Base-by-base conservation (phyloP, 1,140 invertebrate species). In the Hermetia illucens region DNA sequence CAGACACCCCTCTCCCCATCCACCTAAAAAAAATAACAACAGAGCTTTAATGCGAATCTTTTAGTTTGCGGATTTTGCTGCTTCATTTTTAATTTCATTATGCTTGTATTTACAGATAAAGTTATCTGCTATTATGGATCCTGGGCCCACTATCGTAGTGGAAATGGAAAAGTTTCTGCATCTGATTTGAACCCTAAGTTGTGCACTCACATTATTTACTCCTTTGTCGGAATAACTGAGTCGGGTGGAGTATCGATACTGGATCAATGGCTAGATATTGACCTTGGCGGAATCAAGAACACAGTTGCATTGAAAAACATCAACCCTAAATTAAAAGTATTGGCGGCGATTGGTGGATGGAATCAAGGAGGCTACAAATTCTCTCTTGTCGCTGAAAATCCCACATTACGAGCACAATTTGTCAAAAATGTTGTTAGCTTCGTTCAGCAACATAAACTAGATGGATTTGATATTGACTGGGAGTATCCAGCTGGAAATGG, bases 301-400 rank as follows among this genome's bases (percentile, higher is more conserved):
- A 65, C 72, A 40, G 63, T 52, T 22, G 41, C 45, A 0, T 48
- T 75, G 15, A 71, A 67, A 34, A 22, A 62, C 10, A 41, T 41
- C 5, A 77, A 68, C 46, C 65, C 70, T 0, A 41, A 51, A 0
- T 27, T 68, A 3, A 78, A 76, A 47, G 61, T 62, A 0, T 33
- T 76, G 13, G 39, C 77, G 2, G 70, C 74, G 0, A 70, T 78
- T 27, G 76, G 75, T 16, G 75, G 75, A 1, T 75, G 71, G 71
- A 72, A 67, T 39, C 62, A 68, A 43, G 63, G 62, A 13, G 65
- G 63, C 0, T 5, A 6, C 0, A 64, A 59, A 25, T 74, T 64
- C 41, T 72, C 70, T 0, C 8, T 48, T 6, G 58, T 63, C 25
- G 61, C 48, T 0, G 31, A n/a, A 1, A 47, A 52, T 18, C 34